These are phyloP conservation scores for Atta cephalotes DNA, from an alignment of 1,140 invertebrate species.

Conservation along the genomic window DNA sequence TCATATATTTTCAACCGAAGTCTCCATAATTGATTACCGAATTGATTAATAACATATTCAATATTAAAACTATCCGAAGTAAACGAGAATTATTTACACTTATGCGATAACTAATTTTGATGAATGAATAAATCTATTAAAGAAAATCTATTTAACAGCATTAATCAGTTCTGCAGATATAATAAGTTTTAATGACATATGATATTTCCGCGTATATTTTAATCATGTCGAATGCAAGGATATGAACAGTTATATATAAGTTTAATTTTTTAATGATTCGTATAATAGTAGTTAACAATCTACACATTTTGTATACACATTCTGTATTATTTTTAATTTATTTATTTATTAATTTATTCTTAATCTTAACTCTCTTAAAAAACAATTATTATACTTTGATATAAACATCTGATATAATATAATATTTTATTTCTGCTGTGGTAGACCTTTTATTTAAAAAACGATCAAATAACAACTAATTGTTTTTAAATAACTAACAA, in stretches of 20 bases:
- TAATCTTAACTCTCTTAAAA: slow-evolving; percentile 1
- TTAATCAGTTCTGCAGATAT: background rate
- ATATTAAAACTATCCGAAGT: background rate
- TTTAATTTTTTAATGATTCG: background rate
- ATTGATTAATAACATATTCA: slow-evolving; percentile 3
- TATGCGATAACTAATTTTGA: background rate
- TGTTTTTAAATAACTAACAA: background rate
- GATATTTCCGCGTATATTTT: background rate
- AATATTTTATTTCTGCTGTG: background rate
- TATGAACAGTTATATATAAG: background rate
- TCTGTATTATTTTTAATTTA: background rate
- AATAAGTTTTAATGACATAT: background rate
- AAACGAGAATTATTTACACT: slow-evolving; percentile 34
- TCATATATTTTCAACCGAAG: background rate
- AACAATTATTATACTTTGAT: background rate
- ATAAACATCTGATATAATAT: background rate
- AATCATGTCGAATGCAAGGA: background rate
- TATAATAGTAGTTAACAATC: background rate
- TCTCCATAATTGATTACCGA: background rate
- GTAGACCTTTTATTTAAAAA: background rate
- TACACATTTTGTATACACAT: too few species aligned
- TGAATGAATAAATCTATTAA: background rate
- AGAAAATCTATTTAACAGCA: background rate
- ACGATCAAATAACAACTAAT: background rate
- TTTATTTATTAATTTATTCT: background rate